Percentiles rank a stretch among this genome's conserved stretches.
phyloP scores from a whole-genome alignment of 2,888 invertebrate genomes.

The Caenorhabditis sp. region DNA sequence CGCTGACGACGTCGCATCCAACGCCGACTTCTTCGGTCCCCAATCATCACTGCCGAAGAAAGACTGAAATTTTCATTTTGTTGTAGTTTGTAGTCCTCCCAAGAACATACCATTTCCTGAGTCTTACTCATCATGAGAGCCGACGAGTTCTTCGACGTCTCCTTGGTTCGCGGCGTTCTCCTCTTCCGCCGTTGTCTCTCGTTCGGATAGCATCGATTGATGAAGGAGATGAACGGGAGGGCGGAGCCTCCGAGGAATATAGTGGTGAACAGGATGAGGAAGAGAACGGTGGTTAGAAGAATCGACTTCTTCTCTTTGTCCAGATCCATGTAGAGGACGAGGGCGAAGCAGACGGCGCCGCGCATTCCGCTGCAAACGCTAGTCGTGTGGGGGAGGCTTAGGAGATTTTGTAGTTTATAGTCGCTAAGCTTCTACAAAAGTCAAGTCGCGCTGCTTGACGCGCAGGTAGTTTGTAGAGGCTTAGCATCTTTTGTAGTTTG shows the following conservation, averaged over 20 bases:
- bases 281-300: conserved; percentile 97
- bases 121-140: conserved; percentile 91
- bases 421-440: conserved; percentile 4
- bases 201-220: conserved; percentile 72
- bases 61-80: conserved; percentile 60
- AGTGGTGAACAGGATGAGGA: conserved; percentile 96
- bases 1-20: conserved; percentile 65
- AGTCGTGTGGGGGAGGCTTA: background rate
- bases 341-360: conserved; percentile 97
- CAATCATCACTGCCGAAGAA: conserved; percentile 74
- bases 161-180: conserved; percentile 47
- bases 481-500: background rate
- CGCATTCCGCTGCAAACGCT: conserved; percentile 87
- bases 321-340: conserved; percentile 95
- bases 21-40: conserved; percentile 61
- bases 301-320: conserved; percentile 94
- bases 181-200: conserved; percentile 51
- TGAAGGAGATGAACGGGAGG: conserved; percentile 93
- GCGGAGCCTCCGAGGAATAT: conserved; percentile 96
- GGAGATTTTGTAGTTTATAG: background rate
- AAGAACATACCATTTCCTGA: conserved; percentile 90
- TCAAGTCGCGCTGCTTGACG: background rate
- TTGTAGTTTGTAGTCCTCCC: no score
- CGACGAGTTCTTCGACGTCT: conserved; percentile 12
- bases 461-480: background rate